Conservation (phyloP, 1,140 invertebrate genomes). For the Penaeus indicus region DNA sequence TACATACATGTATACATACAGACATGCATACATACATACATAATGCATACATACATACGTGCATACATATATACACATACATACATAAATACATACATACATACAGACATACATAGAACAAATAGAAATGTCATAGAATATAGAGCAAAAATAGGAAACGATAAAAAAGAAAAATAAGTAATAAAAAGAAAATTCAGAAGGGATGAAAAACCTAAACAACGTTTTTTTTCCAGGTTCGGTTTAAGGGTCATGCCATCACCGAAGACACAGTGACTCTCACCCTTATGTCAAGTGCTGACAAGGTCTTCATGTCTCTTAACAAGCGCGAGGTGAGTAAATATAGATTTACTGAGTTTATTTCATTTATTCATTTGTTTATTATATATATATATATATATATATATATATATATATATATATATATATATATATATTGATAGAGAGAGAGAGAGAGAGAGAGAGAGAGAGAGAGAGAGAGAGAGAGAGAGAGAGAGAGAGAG, state of each 20-base stretch:
- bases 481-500: no score
- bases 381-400: neutral
- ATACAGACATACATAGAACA: no score
- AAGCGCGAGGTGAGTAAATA: slow-evolving; percentile 38
- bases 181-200: neutral
- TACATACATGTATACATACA: no score
- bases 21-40: no score
- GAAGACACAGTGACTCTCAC: slow-evolving; percentile 56
- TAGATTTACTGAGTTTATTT: neutral
- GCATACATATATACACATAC: no score
- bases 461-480: no score
- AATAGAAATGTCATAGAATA: no score
- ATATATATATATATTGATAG: neutral
- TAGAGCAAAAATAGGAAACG: no score
- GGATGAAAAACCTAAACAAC: no score
- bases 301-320: slow-evolving; percentile 60
- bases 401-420: neutral
- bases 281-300: slow-evolving; percentile 56
- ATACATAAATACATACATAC: no score
- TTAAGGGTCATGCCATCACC: slow-evolving; percentile 59
- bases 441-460: no score
- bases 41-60: no score
- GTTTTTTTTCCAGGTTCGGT: slow-evolving; percentile 37
- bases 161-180: neutral
- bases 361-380: neutral